Evolutionary conservation across 2,888 invertebrate species (phyloP).

Genomic region (Caenorhabditis doughertyi): DNA sequence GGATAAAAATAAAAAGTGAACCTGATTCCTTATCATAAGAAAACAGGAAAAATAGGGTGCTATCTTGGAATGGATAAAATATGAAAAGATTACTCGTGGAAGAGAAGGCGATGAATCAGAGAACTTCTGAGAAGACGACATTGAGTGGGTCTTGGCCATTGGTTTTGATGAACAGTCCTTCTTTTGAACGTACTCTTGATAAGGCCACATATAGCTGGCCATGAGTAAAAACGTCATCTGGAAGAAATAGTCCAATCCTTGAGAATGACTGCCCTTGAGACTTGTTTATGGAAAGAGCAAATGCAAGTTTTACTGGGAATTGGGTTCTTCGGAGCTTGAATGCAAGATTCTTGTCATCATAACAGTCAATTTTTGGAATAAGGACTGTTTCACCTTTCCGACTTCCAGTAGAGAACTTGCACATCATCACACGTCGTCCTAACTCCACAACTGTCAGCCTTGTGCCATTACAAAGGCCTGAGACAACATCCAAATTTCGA

Average conservation of each 20-base stretch:
- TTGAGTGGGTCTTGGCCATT: not conserved
- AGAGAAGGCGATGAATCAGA: not conserved
- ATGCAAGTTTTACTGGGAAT: not conserved
- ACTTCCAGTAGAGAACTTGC: constrained; percentile 3
- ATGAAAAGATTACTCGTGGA: too few relatives aligned
- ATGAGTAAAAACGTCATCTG: not conserved
- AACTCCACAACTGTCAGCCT: not conserved
- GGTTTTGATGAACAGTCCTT: not conserved
- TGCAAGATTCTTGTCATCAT: constrained; percentile 19
- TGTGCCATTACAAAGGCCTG: constrained; percentile 30
- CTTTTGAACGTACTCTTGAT: not conserved
- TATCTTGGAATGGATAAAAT: too few relatives aligned
- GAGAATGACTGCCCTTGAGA: too few relatives aligned
- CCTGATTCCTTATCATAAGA: too few relatives aligned
- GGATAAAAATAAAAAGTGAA: too few relatives aligned
- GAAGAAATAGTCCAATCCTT: not conserved
- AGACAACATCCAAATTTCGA: not conserved
- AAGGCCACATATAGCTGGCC: not conserved
- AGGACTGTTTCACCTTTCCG: not conserved
- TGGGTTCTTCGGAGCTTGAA: constrained; percentile 15
- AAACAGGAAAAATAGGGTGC: too few relatives aligned
- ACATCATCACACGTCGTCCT: not conserved
- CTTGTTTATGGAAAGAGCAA: constrained; percentile 1
- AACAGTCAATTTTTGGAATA: constrained; percentile 10
- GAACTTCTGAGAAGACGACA: not conserved